Base-by-base conservation (phyloP, 2,888 invertebrate species). In the Euzophera pinguis region DNA sequence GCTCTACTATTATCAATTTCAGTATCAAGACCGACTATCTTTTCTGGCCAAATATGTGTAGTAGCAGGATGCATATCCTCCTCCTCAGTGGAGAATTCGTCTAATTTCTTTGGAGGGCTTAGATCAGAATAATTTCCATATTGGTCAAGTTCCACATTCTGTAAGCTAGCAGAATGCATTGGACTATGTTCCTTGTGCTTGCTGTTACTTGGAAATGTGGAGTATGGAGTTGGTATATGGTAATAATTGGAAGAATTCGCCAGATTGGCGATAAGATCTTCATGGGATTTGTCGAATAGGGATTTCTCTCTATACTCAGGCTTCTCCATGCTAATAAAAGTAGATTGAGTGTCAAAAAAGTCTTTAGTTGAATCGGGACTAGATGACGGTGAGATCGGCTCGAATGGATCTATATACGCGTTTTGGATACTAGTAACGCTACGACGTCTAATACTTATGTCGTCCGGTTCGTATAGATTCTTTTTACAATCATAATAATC, bases 131-230 rank as follows among this genome's bases (percentile, higher is more conserved):
- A 84, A 53, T 79, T 78, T n/a, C 61, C 75, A 61, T 92, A 93
- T 50, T 92, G 92, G 62, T 94, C 94, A 3, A 94, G 90, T 47
- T 94, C 94, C 0, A 94, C 94, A 75, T 94, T 92, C 73, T 94
- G 94, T 54, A 94, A 80, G 65, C 93, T 94, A 10, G 94, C 92
- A 0, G 93, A 93, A 73, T 93, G 94, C 52, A 93, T 92, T 42
- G 94, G 92, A 9, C 92, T 91, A 4, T 72, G 73, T 60, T 91
- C 91, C 65, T 92, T 93, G 54, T 92, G 91, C 59, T 84, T 88
- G 54, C 83, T 90, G 64, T 92, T 93, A 58, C 91, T 91, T 1
- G 93, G 93, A 59, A 93, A 93, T 6, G 93, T 93, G 0, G 93
- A 93, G 61, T 93, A 93, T 3, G 91, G 92, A 56, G 92, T 92